phyloP scores from a whole-genome alignment of 1,140 invertebrate genomes.

The Nephotettix cincticeps region DNA sequence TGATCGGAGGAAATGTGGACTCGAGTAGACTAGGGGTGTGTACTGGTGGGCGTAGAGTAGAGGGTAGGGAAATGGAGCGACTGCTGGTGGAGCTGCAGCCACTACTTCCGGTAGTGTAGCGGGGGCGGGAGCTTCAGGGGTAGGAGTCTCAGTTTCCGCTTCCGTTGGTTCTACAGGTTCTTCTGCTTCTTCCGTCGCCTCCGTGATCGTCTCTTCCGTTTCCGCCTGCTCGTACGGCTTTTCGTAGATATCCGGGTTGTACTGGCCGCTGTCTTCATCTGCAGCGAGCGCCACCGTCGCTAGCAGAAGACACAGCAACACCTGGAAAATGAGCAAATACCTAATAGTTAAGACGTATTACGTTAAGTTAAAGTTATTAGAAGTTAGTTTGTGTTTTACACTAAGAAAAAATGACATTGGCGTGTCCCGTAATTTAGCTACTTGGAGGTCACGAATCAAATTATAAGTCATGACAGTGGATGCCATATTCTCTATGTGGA shows the following conservation, averaged over 20 bases:
- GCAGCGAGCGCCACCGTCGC: background rate
- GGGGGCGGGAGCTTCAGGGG: background rate
- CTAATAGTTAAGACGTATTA: background rate
- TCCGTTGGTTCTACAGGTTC: background rate
- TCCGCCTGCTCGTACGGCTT: conserved; percentile 23
- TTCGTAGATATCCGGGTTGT: conserved; percentile 26
- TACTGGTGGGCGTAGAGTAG: background rate
- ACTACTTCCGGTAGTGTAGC: background rate
- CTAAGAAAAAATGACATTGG: too few species aligned
- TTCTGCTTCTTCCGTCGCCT: background rate
- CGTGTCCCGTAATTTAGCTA: too few species aligned
- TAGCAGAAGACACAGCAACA: conserved; percentile 12
- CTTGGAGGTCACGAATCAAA: too few species aligned
- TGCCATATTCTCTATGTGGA: too few species aligned
- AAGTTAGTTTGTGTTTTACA: too few species aligned
- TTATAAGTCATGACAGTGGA: too few species aligned
- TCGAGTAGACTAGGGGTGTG: background rate
- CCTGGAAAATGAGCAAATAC: conserved; percentile 15
- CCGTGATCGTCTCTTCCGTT: background rate
- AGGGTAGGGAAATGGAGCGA: background rate
- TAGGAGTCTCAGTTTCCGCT: background rate
- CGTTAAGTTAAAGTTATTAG: too few species aligned
- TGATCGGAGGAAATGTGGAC: background rate
- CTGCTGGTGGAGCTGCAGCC: background rate
- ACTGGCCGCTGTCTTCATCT: conserved; percentile 25